These are phyloP conservation scores for Tricholaema leucomelas DNA, from an alignment of 2,113 vertebrate genomes.

Conservation along the genomic window DNA sequence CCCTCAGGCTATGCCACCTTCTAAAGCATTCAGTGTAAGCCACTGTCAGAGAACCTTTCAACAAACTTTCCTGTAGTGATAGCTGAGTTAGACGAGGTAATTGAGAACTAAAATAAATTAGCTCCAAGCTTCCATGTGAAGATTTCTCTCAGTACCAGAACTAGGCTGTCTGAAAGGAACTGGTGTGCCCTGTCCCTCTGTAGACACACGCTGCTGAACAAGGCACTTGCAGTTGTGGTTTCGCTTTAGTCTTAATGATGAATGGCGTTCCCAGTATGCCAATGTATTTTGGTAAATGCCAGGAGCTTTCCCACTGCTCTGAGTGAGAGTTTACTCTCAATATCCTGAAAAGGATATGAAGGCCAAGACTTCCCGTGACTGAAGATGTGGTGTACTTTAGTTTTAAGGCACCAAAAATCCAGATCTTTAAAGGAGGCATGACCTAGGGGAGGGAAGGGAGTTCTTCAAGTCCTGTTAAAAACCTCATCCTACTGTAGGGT, in stretches of 20 bases:
- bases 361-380: not conserved
- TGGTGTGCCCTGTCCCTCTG: rapidly evolving
- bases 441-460: not conserved
- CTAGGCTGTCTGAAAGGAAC: not conserved
- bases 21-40: not conserved
- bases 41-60: not conserved
- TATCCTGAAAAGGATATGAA: not conserved
- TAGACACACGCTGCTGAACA: not conserved
- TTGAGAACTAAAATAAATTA: not conserved
- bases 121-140: not conserved
- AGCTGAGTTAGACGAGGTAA: not conserved
- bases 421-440: not conserved
- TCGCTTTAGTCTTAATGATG: not conserved
- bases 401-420: constrained; percentile 16
- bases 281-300: not conserved
- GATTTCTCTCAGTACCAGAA: not conserved
- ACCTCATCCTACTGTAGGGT: constrained; percentile 48
- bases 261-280: not conserved
- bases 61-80: not conserved
- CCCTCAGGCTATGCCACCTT: not conserved
- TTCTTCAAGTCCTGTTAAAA: constrained; percentile 44
- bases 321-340: not conserved
- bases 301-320: not conserved
- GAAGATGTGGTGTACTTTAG: not conserved
- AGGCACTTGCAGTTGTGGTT: not conserved